phyloP scores from a whole-genome alignment of 2,113 vertebrate species.

The Tragelaphus scriptus region DNA sequence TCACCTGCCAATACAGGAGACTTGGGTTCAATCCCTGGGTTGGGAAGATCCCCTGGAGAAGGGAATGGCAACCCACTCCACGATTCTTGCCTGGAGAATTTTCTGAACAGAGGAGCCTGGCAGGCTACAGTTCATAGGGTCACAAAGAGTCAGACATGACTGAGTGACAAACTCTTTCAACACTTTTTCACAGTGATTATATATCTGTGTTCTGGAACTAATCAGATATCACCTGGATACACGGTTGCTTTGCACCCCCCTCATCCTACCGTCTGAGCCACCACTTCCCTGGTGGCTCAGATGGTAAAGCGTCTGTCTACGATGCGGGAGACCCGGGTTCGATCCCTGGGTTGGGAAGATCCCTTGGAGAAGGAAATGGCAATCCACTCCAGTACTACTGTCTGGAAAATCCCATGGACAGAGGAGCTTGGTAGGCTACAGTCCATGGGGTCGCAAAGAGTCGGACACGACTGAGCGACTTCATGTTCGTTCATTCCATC shows the following conservation, averaged over 20 bases:
- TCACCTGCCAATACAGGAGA: background rate
- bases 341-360: no score
- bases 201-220: background rate
- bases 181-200: background rate
- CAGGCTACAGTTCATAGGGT: background rate
- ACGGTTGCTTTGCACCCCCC: background rate
- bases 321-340: no score
- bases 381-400: no score
- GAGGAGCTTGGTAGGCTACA: no score
- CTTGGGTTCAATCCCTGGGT: background rate
- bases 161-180: background rate
- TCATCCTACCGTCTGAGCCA: background rate
- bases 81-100: background rate
- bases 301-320: no score
- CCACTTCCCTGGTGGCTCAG: no score
- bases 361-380: no score
- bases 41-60: background rate
- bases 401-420: no score
- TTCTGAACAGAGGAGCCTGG: background rate
- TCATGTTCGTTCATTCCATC: background rate
- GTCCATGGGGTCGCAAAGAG: no score
- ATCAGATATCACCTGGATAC: background rate
- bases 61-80: background rate
- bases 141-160: background rate
- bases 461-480: no score